These are phyloP conservation scores for Hippopotamyrus pictus DNA, from an alignment of 2,797 vertebrate species.

Conservation along the genomic window DNA sequence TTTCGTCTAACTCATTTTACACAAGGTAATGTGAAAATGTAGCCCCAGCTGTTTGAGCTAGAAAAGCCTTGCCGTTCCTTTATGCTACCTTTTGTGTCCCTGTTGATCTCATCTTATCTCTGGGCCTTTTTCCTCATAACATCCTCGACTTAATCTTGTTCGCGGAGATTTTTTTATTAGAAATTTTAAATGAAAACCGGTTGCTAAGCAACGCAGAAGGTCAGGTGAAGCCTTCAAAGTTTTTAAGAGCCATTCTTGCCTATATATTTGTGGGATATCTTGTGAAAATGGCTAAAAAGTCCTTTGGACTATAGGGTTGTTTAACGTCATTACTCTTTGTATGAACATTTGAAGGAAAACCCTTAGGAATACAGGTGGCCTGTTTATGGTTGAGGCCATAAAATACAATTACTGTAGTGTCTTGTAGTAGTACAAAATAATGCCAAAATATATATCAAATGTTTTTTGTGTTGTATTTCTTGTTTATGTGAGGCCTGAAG, in stretches of 20 bases:
- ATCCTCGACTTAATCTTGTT: slow-evolving; percentile 31
- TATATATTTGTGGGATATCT: slow-evolving; percentile 4
- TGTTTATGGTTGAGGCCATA: not conserved
- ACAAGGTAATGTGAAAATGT: slow-evolving; percentile 30
- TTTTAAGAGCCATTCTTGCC: not conserved
- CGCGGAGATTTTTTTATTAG: slow-evolving; percentile 35
- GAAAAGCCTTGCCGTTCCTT: slow-evolving; percentile 31
- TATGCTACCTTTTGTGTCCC: slow-evolving; percentile 36
- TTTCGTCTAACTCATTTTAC: slow-evolving; percentile 32
- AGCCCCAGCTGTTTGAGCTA: slow-evolving; percentile 34
- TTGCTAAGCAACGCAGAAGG: slow-evolving; percentile 42
- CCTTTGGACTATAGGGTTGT: not conserved
- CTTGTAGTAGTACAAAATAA: slow-evolving; percentile 1
- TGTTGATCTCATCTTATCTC: slow-evolving; percentile 36
- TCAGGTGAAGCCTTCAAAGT: slow-evolving; percentile 30
- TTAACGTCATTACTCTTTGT: not conserved
- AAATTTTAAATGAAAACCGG: slow-evolving; percentile 39
- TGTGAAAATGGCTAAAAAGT: not conserved
- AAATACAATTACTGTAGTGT: not conserved
- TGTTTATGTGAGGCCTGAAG: not conserved
- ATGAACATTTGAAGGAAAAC: not conserved
- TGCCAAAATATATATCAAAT: not conserved
- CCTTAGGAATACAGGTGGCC: not conserved
- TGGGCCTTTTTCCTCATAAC: slow-evolving; percentile 31
- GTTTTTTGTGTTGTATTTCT: not conserved